phyloP scores from a whole-genome alignment of 1,140 invertebrate genomes.

The Hypothenemus hampei region DNA sequence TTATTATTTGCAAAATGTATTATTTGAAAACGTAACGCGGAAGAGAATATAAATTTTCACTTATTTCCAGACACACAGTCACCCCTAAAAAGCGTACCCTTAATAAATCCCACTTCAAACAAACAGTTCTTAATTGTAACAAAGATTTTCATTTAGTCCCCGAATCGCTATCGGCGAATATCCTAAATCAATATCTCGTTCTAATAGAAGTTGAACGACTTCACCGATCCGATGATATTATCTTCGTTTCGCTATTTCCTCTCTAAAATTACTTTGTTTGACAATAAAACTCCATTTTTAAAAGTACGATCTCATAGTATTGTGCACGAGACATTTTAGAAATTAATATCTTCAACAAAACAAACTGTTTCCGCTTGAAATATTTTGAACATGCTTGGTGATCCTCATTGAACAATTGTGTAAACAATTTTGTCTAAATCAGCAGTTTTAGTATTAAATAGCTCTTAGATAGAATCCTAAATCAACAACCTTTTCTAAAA shows the following conservation, averaged over 20 bases:
- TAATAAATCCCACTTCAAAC: conserved; percentile 10
- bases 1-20: not conserved
- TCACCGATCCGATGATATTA: conserved; percentile 1
- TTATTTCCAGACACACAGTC: not conserved
- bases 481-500: too few species aligned
- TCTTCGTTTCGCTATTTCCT: conserved; percentile 8
- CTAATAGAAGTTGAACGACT: conserved; percentile 11
- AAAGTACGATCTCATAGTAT: too few species aligned
- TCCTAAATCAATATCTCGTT: conserved; percentile 10
- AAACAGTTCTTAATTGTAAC: conserved; percentile 14
- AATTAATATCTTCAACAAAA: too few species aligned
- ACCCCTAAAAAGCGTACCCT: not conserved
- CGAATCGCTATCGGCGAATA: conserved; percentile 5
- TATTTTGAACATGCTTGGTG: too few species aligned
- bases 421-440: too few species aligned
- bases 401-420: too few species aligned
- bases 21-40: not conserved
- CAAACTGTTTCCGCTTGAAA: too few species aligned
- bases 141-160: conserved; percentile 11
- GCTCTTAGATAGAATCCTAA: too few species aligned
- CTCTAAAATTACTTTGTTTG: not conserved
- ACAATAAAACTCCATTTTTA: too few species aligned
- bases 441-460: too few species aligned
- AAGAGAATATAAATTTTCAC: not conserved
- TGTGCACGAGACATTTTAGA: too few species aligned